Evolutionary conservation across 2,113 vertebrate genomes (phyloP), one percentile per base, ranked within the genome.

Genomic region (Microcebus lehilahytsara): DNA sequence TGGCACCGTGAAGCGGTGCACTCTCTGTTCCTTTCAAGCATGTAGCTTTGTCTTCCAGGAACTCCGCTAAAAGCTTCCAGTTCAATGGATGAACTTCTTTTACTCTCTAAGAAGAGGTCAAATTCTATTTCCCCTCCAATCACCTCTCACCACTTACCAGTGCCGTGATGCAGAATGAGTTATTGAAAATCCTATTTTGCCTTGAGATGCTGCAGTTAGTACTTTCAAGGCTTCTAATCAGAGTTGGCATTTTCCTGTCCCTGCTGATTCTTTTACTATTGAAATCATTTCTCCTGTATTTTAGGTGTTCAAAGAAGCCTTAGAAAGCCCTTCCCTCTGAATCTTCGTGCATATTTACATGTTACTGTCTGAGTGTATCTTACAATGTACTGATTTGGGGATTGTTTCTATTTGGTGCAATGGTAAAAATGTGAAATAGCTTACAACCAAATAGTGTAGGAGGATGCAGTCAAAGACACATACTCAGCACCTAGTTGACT

Each of bases 201-300:
- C 97, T 98, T 93, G 97, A 97, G 97, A 98, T 95, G 96, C 93
- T 79, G 93, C 85, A 78, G 86, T 97, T 91, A 91, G 93, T 93
- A 62, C 97, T 98, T 97, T 98, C 93, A 98, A 80, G 93, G 74
- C 22, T 93, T 53, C 66, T 97, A 97, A 98, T 98, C 97, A 98
- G 96, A 97, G 85, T 13, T 90, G 96, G 81, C 92, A 81, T 93
- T 97, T 95, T 94, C 14, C 87, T 97, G 87, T 95, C 95, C 95
- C 87, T 80, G 62, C 96, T 97, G 97, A 97, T 98, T 91, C 95
- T 83, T 34, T 71, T n/a, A 40, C 92, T 97, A 46, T 78, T 81
- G 91, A 98, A 97, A 89, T 81, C 85, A 72, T 13, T n/a, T 85
- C 13, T 32, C 23, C 66, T 85, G 6, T 46, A 64, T 83, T 92